A percentile compares a stretch with the other conserved stretches of the same genome.
Evolutionary conservation across 2,797 vertebrate species (phyloP).

Genomic region (Rhinichthys osculus): DNA sequence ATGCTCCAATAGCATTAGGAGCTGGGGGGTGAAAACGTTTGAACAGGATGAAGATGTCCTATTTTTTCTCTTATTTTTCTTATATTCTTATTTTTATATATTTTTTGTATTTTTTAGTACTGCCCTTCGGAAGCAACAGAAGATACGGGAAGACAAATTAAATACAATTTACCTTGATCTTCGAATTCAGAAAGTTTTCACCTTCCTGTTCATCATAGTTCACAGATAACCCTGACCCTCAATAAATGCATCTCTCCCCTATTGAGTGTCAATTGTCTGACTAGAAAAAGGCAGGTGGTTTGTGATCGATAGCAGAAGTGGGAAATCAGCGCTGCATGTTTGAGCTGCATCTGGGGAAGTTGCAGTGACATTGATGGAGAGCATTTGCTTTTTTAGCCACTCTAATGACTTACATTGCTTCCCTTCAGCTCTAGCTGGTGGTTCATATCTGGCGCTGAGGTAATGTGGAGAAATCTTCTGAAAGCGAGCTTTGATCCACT

Average conservation of each 20-base stretch:
- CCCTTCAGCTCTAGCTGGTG: not conserved
- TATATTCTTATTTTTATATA: too few relatives aligned
- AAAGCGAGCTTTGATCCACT: constrained; percentile 3
- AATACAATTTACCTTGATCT: too few relatives aligned
- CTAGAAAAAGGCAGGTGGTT: not conserved
- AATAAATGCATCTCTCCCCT: constrained; percentile 36
- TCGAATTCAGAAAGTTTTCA: too few relatives aligned
- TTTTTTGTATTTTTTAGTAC: too few relatives aligned
- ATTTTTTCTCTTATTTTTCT: too few relatives aligned
- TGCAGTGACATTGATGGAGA: constrained; percentile 44
- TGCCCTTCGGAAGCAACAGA: too few relatives aligned
- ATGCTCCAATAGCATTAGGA: too few relatives aligned
- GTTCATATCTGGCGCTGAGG: constrained; percentile 12
- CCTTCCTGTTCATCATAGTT: constrained; percentile 41
- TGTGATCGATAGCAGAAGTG: constrained; percentile 49
- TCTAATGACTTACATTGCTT: constrained; percentile 11
- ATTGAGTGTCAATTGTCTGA: constrained; percentile 16
- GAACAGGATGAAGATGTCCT: too few relatives aligned
- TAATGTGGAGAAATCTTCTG: constrained; percentile 4
- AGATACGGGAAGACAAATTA: too few relatives aligned
- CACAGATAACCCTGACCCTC: constrained; percentile 51
- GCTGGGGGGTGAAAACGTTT: too few relatives aligned
- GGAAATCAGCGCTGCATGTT: constrained; percentile 26
- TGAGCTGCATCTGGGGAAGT: not conserved
- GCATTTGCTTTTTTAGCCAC: constrained; percentile 27